Evolutionary conservation across 64 coral and sea anemone species (phyloP).

Genomic region (Trachythela sp.): DNA sequence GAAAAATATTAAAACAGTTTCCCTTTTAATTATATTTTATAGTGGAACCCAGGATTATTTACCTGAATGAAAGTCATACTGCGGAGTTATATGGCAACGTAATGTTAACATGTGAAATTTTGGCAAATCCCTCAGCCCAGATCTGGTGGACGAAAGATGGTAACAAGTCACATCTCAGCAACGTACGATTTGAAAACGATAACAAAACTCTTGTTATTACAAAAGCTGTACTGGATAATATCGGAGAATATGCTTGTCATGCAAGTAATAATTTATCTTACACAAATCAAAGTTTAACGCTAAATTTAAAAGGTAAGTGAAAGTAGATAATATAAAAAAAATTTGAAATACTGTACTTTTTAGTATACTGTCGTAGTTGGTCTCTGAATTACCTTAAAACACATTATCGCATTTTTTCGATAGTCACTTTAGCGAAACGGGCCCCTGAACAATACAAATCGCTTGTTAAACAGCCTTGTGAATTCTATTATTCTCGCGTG

Average conservation of each 20-base stretch:
- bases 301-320: background rate
- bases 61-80: background rate
- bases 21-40: background rate
- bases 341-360: background rate
- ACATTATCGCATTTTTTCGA: too few relatives aligned
- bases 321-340: background rate
- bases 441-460: too few relatives aligned
- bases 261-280: background rate
- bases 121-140: background rate
- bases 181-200: background rate
- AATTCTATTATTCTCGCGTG: too few relatives aligned
- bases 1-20: background rate
- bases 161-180: background rate
- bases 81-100: background rate
- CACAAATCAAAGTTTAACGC: background rate
- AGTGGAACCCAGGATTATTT: background rate
- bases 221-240: background rate
- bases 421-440: too few relatives aligned
- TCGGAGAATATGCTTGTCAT: background rate
- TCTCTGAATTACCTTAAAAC: background rate
- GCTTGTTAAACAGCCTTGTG: too few relatives aligned
- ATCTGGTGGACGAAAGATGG: background rate
- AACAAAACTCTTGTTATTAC: background rate
- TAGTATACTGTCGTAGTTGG: background rate
- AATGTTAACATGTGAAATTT: background rate